These are phyloP conservation scores for Pterobdella sp. DNA, from an alignment of 2,888 invertebrate genomes.

Conservation along the genomic window DNA sequence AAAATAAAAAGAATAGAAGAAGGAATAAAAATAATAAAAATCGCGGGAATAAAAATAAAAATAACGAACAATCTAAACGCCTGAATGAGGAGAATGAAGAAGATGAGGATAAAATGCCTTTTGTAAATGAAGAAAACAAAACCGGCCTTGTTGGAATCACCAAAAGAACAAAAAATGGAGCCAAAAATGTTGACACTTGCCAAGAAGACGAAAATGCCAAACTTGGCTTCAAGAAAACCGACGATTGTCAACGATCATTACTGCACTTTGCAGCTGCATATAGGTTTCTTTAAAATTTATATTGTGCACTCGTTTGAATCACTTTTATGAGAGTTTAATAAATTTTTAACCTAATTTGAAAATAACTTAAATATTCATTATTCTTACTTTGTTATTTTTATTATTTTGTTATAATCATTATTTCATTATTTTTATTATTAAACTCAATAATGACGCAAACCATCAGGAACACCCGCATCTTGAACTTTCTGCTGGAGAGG, in stretches of 20 bases:
- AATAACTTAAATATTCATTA: background rate
- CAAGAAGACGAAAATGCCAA: background rate
- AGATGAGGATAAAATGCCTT: background rate
- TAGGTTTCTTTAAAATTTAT: no score
- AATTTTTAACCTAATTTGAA: background rate
- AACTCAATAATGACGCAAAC: no score
- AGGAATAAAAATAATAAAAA: background rate
- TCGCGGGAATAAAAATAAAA: background rate
- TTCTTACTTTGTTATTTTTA: no score
- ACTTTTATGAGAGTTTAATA: no score
- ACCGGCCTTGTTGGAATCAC: no score
- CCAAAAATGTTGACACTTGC: background rate
- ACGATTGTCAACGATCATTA: background rate
- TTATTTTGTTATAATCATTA: background rate
- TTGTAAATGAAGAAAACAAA: no score
- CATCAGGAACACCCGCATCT: conserved; percentile 58
- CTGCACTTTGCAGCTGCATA: background rate
- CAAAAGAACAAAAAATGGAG: background rate
- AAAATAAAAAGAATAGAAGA: background rate
- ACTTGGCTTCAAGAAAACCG: background rate
- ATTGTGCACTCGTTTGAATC: no score
- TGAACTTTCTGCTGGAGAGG: conserved; percentile 58
- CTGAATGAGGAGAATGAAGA: background rate
- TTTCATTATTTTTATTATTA: no score
- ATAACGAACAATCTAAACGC: background rate